Conservation (phyloP, 2,888 invertebrate genomes). For the Ferrisia virgata region DNA sequence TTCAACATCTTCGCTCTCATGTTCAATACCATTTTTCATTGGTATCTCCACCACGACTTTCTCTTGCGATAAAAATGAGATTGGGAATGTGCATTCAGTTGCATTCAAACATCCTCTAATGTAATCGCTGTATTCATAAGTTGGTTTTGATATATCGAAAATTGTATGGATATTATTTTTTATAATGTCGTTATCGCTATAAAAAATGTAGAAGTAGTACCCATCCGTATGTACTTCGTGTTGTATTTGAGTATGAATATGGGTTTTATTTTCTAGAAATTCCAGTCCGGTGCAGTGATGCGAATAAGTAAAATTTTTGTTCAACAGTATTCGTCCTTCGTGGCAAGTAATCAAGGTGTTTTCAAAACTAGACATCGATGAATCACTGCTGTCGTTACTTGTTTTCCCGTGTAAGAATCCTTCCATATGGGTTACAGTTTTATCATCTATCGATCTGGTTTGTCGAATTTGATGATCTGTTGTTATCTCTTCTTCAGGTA, state of each 20-base stretch:
- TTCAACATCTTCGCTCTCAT: slow-evolving; percentile 70
- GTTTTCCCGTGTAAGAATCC: slow-evolving; percentile 27
- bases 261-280: slow-evolving; percentile 65
- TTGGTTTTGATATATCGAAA: slow-evolving; percentile 81
- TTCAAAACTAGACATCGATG: slow-evolving; percentile 79
- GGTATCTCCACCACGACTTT: slow-evolving; percentile 81
- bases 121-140: slow-evolving; percentile 72
- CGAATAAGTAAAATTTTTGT: slow-evolving; percentile 68
- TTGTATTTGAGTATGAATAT: slow-evolving; percentile 61
- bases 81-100: slow-evolving; percentile 72
- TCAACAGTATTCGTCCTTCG: slow-evolving; percentile 70
- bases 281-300: slow-evolving; percentile 66
- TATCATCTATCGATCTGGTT: not conserved
- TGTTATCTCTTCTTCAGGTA: not conserved
- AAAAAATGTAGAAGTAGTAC: slow-evolving; percentile 86
- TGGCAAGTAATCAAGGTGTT: slow-evolving; percentile 72
- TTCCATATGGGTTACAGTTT: not conserved
- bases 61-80: slow-evolving; percentile 71
- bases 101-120: slow-evolving; percentile 70
- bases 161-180: slow-evolving; percentile 77
- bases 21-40: slow-evolving; percentile 74
- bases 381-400: slow-evolving; percentile 55
- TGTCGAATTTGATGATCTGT: not conserved
- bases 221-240: slow-evolving; percentile 74
- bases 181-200: slow-evolving; percentile 78